Evolutionary conservation across 2,113 vertebrate genomes (phyloP).

Genomic region (Neomonachus schauinslandi): DNA sequence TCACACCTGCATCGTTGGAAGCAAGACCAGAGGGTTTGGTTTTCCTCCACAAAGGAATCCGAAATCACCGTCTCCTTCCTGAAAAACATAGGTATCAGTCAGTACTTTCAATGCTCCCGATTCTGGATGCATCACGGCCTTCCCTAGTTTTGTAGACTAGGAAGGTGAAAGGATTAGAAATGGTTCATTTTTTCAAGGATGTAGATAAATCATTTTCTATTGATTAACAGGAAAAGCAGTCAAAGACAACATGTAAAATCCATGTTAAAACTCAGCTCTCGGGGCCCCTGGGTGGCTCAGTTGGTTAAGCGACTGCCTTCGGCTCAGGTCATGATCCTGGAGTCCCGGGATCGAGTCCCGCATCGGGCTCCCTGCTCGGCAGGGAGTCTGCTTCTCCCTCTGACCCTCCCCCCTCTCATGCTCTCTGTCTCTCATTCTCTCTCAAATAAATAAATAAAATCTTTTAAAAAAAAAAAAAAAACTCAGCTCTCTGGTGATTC

Average conservation of each 20-base stretch:
- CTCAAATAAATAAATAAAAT: no score
- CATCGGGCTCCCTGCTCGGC: no score
- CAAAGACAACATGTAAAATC: conserved; percentile 39
- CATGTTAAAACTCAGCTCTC: conserved; percentile 20
- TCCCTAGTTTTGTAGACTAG: background rate
- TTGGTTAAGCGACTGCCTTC: no score
- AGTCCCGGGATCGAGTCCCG: no score
- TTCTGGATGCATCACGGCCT: background rate
- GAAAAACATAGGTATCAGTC: conserved; percentile 83
- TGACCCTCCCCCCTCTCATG: no score
- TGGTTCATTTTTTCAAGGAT: conserved; percentile 1
- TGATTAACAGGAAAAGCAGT: background rate
- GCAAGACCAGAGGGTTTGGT: conserved; percentile 47
- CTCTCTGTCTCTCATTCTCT: no score
- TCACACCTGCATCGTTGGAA: conserved; percentile 86
- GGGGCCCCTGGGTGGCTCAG: no score
- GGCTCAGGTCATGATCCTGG: no score
- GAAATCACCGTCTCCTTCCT: conserved; percentile 71
- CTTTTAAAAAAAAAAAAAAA: no score
- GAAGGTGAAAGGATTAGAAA: background rate
- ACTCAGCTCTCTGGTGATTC: background rate
- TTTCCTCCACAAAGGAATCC: conserved; percentile 65
- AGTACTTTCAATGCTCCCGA: background rate
- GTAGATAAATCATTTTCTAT: conserved; percentile 43
- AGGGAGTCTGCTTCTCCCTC: no score